Evolutionary conservation across 2,797 vertebrate species (phyloP).

Genomic region (Characodon lateralis): DNA sequence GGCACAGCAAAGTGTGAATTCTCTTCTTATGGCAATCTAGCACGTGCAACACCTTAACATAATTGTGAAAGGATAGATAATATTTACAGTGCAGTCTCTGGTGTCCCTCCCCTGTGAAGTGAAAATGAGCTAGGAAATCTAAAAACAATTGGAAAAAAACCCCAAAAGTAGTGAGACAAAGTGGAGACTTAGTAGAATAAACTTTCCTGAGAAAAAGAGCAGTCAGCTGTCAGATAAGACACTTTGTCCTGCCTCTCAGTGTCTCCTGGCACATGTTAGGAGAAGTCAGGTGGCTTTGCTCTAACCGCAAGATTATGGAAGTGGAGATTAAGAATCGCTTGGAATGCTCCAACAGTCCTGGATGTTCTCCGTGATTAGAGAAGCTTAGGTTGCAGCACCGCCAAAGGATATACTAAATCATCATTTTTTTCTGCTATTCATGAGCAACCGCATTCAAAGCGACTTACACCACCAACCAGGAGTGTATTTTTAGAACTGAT

Average conservation of each 20-base stretch:
- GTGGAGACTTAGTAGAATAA: neutral
- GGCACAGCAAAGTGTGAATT: slow-evolving; percentile 16
- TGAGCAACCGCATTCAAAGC: slow-evolving; percentile 41
- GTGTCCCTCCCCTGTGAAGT: slow-evolving; percentile 2
- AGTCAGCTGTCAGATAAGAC: slow-evolving; percentile 21
- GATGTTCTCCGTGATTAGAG: slow-evolving; percentile 55
- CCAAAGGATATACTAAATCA: slow-evolving; percentile 55
- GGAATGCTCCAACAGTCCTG: slow-evolving; percentile 36
- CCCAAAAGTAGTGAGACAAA: slow-evolving; percentile 2
- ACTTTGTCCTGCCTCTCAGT: slow-evolving; percentile 24
- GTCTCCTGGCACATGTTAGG: slow-evolving; percentile 10
- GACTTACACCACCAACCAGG: slow-evolving; percentile 15
- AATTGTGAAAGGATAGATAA: slow-evolving; percentile 16
- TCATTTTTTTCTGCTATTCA: slow-evolving; percentile 54
- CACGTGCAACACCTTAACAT: slow-evolving; percentile 19
- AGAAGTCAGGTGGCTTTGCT: slow-evolving; percentile 54
- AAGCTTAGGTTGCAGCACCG: slow-evolving; percentile 45
- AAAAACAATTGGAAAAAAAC: neutral
- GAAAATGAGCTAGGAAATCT: slow-evolving; percentile 31
- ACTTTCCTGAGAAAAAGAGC: slow-evolving; percentile 18
- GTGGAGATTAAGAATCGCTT: slow-evolving; percentile 57
- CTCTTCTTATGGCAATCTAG: slow-evolving; percentile 8
- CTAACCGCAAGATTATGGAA: slow-evolving; percentile 44
- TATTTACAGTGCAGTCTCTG: neutral
- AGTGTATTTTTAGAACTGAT: slow-evolving; percentile 18